These are phyloP conservation scores for Trissonchulus latispiculum DNA, from an alignment of 2,888 invertebrate species.

Conservation along the genomic window DNA sequence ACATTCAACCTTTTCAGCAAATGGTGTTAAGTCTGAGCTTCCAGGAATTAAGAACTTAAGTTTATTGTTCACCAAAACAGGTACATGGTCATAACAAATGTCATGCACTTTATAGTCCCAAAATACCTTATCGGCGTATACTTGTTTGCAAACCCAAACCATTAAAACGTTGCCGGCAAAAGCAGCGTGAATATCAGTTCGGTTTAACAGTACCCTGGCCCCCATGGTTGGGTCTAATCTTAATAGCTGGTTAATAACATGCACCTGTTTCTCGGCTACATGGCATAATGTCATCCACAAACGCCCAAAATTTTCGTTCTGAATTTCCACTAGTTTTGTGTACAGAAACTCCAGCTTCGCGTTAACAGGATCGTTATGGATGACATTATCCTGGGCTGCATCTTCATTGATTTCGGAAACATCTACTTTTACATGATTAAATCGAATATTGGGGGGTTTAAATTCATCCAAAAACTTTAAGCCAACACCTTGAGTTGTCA, in stretches of 20 bases:
- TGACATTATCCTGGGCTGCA: background rate
- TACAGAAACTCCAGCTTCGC: slow-evolving; percentile 11
- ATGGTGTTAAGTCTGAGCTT: no score
- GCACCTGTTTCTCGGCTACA: slow-evolving; percentile 4
- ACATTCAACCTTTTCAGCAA: no score
- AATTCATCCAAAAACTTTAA: background rate
- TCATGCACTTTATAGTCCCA: slow-evolving; percentile 16
- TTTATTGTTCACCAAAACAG: background rate
- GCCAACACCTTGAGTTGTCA: background rate
- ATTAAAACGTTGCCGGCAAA: slow-evolving; percentile 18
- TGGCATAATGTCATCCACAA: slow-evolving; percentile 11
- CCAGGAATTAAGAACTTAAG: no score
- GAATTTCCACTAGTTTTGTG: background rate
- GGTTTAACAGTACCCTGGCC: background rate
- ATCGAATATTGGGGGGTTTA: no score
- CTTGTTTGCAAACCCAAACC: slow-evolving; percentile 2
- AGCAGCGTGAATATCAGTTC: slow-evolving; percentile 13
- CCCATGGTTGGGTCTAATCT: slow-evolving; percentile 13
- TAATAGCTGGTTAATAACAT: slow-evolving; percentile 7
- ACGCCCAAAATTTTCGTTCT: background rate
- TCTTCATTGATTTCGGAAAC: background rate
- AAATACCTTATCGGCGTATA: background rate
- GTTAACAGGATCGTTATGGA: slow-evolving; percentile 1
- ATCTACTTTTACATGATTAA: no score
- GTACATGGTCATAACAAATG: slow-evolving; percentile 17